phyloP scores from a whole-genome alignment of 1,140 invertebrate genomes.

The Atta colombica region DNA sequence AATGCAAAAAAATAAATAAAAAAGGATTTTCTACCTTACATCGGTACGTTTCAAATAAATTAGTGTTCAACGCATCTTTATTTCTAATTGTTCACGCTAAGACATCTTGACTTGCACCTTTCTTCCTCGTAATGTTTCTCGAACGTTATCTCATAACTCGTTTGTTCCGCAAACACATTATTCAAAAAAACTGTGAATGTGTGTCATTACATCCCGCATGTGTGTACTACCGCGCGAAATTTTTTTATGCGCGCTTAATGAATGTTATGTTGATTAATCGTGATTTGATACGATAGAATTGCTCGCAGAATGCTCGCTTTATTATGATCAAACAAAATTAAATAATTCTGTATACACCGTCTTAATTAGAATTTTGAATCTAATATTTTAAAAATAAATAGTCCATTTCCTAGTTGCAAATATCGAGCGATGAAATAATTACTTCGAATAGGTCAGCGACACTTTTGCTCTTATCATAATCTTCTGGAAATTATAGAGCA shows the following conservation, averaged over 20 bases:
- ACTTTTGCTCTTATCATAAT: slow-evolving; percentile 31
- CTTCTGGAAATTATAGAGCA: not conserved
- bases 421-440: not conserved
- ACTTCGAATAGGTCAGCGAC: slow-evolving; percentile 24
- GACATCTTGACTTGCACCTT: not conserved
- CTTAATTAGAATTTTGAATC: not conserved
- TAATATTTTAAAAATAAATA: not conserved
- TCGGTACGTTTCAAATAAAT: not conserved
- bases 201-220: slow-evolving; percentile 28
- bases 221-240: slow-evolving; percentile 26
- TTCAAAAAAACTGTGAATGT: slow-evolving; percentile 14
- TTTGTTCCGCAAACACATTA: slow-evolving; percentile 62
- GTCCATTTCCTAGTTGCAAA: too few relatives aligned
- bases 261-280: not conserved
- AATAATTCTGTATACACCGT: not conserved
- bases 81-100: not conserved
- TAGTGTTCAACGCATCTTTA: not conserved
- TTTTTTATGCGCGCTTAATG: not conserved
- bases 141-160: slow-evolving; percentile 40
- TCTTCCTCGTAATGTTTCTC: slow-evolving; percentile 13
- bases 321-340: not conserved
- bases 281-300: not conserved
- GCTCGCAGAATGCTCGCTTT: not conserved
- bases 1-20: not conserved
- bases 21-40: not conserved